phyloP scores from a whole-genome alignment of 2,797 vertebrate species.

The Pangasius krempfi region DNA sequence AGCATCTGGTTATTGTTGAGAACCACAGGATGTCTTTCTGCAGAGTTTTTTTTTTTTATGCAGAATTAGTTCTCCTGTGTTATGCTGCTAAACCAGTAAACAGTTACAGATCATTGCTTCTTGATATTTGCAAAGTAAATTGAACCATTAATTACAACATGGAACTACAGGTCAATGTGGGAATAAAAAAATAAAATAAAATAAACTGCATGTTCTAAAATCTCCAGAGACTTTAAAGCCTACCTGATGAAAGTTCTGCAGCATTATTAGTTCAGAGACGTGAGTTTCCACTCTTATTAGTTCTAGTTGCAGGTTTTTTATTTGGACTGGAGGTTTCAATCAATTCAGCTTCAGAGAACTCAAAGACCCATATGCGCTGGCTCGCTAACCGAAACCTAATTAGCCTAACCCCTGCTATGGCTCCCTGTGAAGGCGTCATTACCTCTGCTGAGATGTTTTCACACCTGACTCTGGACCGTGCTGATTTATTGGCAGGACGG shows the following conservation, averaged over 20 bases:
- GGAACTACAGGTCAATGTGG: too few relatives aligned
- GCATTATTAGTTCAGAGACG: background rate
- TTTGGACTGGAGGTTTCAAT: constrained; percentile 31
- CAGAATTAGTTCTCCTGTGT: background rate
- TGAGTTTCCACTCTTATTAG: constrained; percentile 19
- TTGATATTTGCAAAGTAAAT: constrained; percentile 24
- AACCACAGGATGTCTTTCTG: background rate
- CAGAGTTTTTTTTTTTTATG: too few relatives aligned
- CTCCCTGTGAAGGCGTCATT: constrained; percentile 42
- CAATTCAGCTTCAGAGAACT: constrained; percentile 35
- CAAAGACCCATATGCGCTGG: constrained; percentile 10
- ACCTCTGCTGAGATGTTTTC: constrained; percentile 53
- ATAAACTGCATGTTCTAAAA: background rate
- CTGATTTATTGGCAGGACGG: constrained; percentile 55
- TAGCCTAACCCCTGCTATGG: constrained; percentile 59
- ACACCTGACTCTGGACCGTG: constrained; percentile 57
- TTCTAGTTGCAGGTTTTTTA: constrained; percentile 15
- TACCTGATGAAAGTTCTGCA: background rate
- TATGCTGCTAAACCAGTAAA: constrained; percentile 3
- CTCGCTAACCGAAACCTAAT: constrained; percentile 56
- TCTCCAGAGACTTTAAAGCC: background rate
- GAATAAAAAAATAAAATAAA: background rate
- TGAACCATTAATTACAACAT: constrained; percentile 11
- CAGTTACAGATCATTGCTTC: constrained; percentile 14
- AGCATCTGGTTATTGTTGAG: background rate